A percentile compares a stretch with the other conserved stretches of the same genome.
Evolutionary conservation across 2,797 vertebrate species (phyloP).

Genomic region (Potorous gilbertii): DNA sequence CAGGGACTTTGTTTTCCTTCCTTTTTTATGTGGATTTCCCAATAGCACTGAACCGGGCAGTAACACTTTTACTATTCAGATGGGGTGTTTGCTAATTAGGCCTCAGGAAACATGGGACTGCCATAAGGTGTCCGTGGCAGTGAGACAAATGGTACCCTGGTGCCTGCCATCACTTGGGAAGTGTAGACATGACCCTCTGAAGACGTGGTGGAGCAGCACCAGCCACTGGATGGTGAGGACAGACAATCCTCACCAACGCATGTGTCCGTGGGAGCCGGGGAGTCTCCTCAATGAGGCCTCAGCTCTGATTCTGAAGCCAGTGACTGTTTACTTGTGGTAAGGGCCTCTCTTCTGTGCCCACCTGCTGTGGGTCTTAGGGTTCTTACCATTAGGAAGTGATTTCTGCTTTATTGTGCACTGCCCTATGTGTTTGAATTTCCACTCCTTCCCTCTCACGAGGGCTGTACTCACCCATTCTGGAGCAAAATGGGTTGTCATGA

Average conservation of each 20-base stretch:
- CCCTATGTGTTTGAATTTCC: constrained; percentile 14
- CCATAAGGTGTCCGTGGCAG: background rate
- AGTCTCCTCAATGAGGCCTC: background rate
- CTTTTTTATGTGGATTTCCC: constrained; percentile 24
- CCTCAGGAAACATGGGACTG: constrained; percentile 22
- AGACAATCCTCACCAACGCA: background rate
- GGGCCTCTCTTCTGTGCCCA: background rate
- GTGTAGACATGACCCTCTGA: background rate
- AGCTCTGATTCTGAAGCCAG: background rate
- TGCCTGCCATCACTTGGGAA: background rate
- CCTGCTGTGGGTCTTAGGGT: background rate
- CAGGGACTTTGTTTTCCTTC: constrained; percentile 61
- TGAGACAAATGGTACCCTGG: background rate
- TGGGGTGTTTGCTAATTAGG: constrained; percentile 24
- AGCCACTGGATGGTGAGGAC: too few species aligned
- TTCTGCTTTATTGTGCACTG: constrained; percentile 26
- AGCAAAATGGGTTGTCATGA: background rate
- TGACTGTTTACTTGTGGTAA: background rate
- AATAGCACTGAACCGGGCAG: constrained; percentile 32
- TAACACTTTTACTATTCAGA: background rate
- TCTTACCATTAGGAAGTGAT: background rate
- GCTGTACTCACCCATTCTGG: constrained; percentile 5
- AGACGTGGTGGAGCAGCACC: background rate
- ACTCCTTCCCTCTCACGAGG: background rate
- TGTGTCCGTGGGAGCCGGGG: too few species aligned